Evolutionary conservation across 1,140 invertebrate genomes (phyloP).

Genomic region (Drosophila ananassae): DNA sequence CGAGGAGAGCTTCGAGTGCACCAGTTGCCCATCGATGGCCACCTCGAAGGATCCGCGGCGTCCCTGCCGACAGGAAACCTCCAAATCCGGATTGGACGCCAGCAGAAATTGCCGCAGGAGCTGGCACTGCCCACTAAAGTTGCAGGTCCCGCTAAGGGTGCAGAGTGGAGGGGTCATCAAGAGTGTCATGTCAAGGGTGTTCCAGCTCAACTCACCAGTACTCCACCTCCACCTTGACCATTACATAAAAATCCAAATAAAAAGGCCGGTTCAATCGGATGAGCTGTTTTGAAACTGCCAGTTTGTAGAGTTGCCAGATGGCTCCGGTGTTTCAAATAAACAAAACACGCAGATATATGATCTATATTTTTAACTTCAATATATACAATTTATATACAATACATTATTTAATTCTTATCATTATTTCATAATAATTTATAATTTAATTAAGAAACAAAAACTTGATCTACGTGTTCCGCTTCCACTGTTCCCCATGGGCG

Average conservation of each 20-base stretch:
- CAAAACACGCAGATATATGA: too few relatives aligned
- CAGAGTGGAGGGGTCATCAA: neutral
- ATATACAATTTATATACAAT: too few relatives aligned
- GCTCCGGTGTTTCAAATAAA: too few relatives aligned
- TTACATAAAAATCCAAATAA: constrained; percentile 45
- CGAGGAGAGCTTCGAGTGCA: constrained; percentile 87
- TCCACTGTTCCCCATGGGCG: too few relatives aligned
- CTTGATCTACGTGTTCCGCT: too few relatives aligned
- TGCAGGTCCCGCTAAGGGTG: constrained; percentile 62
- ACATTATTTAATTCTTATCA: too few relatives aligned
- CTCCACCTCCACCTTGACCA: constrained; percentile 81
- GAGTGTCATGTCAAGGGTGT: neutral
- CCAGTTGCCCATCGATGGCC: constrained; percentile 85
- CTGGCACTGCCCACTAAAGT: constrained; percentile 76
- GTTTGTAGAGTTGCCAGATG: neutral
- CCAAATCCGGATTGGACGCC: constrained; percentile 34
- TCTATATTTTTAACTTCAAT: too few relatives aligned
- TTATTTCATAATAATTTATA: too few relatives aligned
- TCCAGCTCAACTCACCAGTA: constrained; percentile 68
- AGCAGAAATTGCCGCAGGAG: constrained; percentile 67
- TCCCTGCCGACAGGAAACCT: constrained; percentile 67
- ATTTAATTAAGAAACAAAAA: too few relatives aligned
- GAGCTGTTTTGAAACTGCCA: neutral
- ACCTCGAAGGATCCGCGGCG: constrained; percentile 87
- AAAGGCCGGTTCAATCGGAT: neutral